Base-by-base conservation (phyloP, 2,888 invertebrate species). In the Psylliodes chrysocephalus region DNA sequence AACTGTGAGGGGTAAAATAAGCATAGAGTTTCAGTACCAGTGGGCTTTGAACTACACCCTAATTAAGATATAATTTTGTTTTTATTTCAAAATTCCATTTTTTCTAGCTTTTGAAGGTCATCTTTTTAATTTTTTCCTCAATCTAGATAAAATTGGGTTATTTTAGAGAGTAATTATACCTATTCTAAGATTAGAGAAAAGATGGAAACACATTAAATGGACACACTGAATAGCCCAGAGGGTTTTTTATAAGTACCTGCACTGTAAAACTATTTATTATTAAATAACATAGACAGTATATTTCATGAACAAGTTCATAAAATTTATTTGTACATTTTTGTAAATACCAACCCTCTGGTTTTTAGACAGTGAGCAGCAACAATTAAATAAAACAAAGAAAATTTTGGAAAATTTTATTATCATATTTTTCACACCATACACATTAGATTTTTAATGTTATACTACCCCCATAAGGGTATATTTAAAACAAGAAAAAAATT, bases 271-370 rank as follows among this genome's bases (percentile, higher is more conserved):
- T 35, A 46, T 12, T 15, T 33, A 25, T 53, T 4, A 22, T 19
- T 35, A 53, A 12, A 57, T 38, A 12, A 10, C 14, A 22, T 30
- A 7, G 12, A 44, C n/a, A 40, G 18, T 30, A 60, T 44, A 42
- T 18, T 52, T 47, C n/a, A 22, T 47, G 49, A 61, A 49, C 15
- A 40, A 35, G 46, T 38, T 42, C 35, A 33, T 35, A 40, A 47
- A 47, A 54, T 33, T 25, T 15, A 22, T 12, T 28, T 59, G 63
- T 70, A 72, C 70, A 74, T 75, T 73, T 74, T 75, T 74, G 72
- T 71, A 67, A 71, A 75, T 68, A 71, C 74, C 74, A 77, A 78
- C 78, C 78, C 77, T 78, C 78, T 72, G 71, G 71, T 69, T 75
- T 73, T 70, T 63, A 64, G 63, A 63, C 60, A 61, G 57, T 60